These are phyloP conservation scores for Pagetopsis macropterus DNA, from an alignment of 2,797 vertebrate genomes.

Conservation along the genomic window DNA sequence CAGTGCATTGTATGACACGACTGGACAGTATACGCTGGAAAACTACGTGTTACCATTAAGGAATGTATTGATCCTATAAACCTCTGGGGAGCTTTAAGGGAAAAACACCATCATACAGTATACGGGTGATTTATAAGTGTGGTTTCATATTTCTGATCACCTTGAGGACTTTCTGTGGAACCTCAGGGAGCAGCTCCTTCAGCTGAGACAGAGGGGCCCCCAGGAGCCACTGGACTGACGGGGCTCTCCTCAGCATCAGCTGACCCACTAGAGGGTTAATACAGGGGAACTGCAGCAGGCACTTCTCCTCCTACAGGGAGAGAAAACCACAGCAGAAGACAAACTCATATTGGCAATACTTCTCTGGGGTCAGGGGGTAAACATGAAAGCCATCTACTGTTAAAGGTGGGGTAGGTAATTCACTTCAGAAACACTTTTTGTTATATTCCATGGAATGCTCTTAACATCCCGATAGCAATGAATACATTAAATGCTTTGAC, in stretches of 20 bases:
- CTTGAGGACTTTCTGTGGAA: slow-evolving; percentile 92
- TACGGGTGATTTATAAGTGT: neutral
- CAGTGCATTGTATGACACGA: neutral
- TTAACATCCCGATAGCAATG: too few relatives aligned
- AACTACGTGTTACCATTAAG: neutral
- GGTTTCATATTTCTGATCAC: slow-evolving; percentile 64
- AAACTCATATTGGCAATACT: neutral
- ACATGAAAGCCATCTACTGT: neutral
- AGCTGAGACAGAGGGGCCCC: slow-evolving; percentile 85
- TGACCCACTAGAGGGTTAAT: slow-evolving; percentile 91
- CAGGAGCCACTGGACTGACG: slow-evolving; percentile 86
- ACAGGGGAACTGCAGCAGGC: slow-evolving; percentile 88
- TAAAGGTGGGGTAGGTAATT: neutral
- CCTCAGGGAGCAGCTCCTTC: slow-evolving; percentile 86
- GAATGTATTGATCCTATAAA: neutral
- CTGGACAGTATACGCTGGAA: neutral
- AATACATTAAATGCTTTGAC: too few relatives aligned
- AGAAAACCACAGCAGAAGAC: neutral
- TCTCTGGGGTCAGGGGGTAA: neutral
- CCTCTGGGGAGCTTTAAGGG: neutral
- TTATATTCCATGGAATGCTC: too few relatives aligned
- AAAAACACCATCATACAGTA: neutral
- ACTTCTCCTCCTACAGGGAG: slow-evolving; percentile 85
- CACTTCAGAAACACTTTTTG: too few relatives aligned
- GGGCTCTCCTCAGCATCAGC: slow-evolving; percentile 87